Evolutionary conservation across 1,140 invertebrate species (phyloP).

Genomic region (Drosophila athabasca): DNA sequence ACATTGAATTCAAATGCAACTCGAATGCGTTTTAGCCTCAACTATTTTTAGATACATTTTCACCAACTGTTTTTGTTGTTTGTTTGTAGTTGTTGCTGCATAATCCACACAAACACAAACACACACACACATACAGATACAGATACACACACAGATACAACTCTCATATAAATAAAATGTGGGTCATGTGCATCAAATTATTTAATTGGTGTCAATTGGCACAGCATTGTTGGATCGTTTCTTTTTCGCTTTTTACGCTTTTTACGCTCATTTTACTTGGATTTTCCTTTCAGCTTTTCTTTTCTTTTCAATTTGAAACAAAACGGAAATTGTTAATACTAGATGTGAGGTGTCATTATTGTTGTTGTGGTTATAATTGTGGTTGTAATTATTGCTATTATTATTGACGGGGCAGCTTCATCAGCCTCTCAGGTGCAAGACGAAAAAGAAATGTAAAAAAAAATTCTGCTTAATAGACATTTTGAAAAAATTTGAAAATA

Average conservation of each 20-base stretch:
- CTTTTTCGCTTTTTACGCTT: too few relatives aligned
- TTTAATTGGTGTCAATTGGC: constrained; percentile 82
- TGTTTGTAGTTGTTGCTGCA: constrained; percentile 34
- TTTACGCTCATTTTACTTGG: too few relatives aligned
- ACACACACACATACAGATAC: background rate
- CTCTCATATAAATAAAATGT: constrained; percentile 75
- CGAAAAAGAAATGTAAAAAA: background rate
- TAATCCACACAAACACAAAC: constrained; percentile 21
- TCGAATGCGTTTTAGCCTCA: background rate
- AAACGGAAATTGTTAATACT: constrained; percentile 35
- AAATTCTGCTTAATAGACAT: too few relatives aligned
- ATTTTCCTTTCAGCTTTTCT: constrained; percentile 38
- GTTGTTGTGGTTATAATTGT: background rate
- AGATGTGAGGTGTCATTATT: background rate
- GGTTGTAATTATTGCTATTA: background rate
- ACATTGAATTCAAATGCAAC: constrained; percentile 21
- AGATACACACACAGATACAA: constrained; percentile 1
- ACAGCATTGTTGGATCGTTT: background rate
- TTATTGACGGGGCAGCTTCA: too few relatives aligned
- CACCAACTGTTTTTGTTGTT: constrained; percentile 35
- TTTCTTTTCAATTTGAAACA: constrained; percentile 34
- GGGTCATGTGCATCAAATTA: constrained; percentile 82
- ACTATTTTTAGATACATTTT: constrained; percentile 38
- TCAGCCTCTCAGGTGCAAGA: background rate
- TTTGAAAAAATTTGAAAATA: too few relatives aligned